Evolutionary conservation across 2,113 vertebrate species (phyloP), one percentile per base, ranked within the genome.

Genomic region (Ophiodon elongatus): DNA sequence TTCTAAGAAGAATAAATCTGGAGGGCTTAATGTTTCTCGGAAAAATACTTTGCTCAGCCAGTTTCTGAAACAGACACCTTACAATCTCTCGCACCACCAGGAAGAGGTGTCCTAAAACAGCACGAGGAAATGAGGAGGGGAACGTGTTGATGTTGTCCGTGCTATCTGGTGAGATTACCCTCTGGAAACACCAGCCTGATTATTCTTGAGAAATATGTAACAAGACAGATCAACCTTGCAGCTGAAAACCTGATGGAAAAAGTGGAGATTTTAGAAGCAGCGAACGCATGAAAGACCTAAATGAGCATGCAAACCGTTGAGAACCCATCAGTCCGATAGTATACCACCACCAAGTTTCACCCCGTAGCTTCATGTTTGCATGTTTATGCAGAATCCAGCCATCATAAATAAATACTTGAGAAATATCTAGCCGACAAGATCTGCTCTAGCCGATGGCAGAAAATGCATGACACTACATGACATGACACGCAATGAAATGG

Each of bases 31-130:
- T 64, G 45, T 47, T 60, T 59, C 41, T 72, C n/a, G 76, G 65
- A 82, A 65, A 73, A 50, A 47, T 50, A 78, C 56, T 80, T 69
- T 31, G 23, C 47, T 66, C 23, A 78, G 64, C 54, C 57, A 54
- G 13, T 35, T 68, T 71, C 70, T 78, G 41, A 63, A 41, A 33
- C 70, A 50, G 71, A 23, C 54, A 85, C 25, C 27, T 64, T 25
- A 31, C 31, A 71, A 37, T 47, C 56, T 54, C 60, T 31, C n/a
- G 47, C 73, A 47, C 41, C 47, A 41, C 66, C 45, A 63, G 69
- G 41, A 29, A 56, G 54, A 85, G 47, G 83, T 89, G 78, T 78
- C 75, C 33, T 52, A 82, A 72, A 84, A 76, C 75, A 82, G 33
- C 29, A 27, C 0, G 6, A n/a, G 63, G 65, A 82, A 56, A 27